Evolutionary conservation across 2,888 invertebrate species (phyloP), one percentile per base, ranked within the genome.

Genomic region (Seira musarum): DNA sequence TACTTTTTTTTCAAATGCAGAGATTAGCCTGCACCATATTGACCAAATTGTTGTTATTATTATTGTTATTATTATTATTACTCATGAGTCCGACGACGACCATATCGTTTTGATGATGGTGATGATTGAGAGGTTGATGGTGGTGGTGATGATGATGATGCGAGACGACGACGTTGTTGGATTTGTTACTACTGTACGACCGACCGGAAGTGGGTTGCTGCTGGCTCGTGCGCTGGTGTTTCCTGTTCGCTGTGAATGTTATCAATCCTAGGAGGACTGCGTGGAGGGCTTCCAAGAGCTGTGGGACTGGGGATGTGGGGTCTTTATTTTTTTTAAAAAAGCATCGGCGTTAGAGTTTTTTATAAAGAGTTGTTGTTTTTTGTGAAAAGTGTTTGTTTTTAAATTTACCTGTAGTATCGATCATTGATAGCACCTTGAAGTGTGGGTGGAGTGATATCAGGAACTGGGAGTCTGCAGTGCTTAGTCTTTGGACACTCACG

Each of bases 401-500:
- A n/a, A n/a, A n/a, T n/a, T n/a, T n/a, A 73, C 67, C 60, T 2
- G 21, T 46, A 82, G 75, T 19, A 15, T 85, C 84, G 53, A 85
- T 81, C 21, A 80, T 64, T n/a, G 83, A 73, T 21, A 85, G 67
- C 19, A 76, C n/a, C 60, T 84, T 82, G 64, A 85, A 85, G 61
- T 77, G 72, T 15, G 84, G 81, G 71, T 85, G 83, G 60, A 85
- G 77, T 2, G 69, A 61, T 1, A 82, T 63, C 8, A 85, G 66
- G 65, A 83, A 82, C 46, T 80, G 79, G 0, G 84, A 78, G 64
- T 83, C 83, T 2, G 78, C 79, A 35, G 83, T 83, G 40, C 73
- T 80, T 57, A 85, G 30, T 24, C 85, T 24, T 66, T 85, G 85
- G 63, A 85, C 84, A 21, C 72, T 81, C 0, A 85, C 84, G 8